phyloP scores from a whole-genome alignment of 2,888 invertebrate genomes.

The Cybosia mesomella region DNA sequence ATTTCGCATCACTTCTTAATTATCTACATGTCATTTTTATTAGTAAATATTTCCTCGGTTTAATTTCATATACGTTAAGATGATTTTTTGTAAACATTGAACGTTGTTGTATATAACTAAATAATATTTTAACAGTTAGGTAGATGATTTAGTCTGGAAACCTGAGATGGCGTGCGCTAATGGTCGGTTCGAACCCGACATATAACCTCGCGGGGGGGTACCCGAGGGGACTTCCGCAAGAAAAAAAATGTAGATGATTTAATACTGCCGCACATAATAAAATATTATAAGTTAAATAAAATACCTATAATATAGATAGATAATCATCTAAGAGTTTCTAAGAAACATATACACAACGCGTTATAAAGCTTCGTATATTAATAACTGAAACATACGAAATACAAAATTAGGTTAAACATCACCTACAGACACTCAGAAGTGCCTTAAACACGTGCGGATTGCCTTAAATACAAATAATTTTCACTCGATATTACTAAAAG shows the following conservation, averaged over 20 bases:
- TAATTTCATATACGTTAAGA: background rate
- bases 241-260: too few relatives aligned
- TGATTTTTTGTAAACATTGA: background rate
- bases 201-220: too few relatives aligned
- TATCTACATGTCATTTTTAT: slow-evolving; percentile 38
- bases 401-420: slow-evolving; percentile 54
- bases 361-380: slow-evolving; percentile 53
- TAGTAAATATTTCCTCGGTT: slow-evolving; percentile 15
- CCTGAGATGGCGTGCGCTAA: too few relatives aligned
- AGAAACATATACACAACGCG: slow-evolving; percentile 33
- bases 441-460: slow-evolving; percentile 56
- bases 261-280: background rate
- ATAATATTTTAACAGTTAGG: background rate
- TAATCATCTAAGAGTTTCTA: slow-evolving; percentile 28
- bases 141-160: too few relatives aligned
- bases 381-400: slow-evolving; percentile 50
- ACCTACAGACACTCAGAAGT: slow-evolving; percentile 30
- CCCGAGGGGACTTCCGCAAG: too few relatives aligned
- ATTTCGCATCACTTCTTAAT: slow-evolving; percentile 38
- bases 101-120: background rate
- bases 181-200: too few relatives aligned
- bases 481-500: slow-evolving; percentile 58
- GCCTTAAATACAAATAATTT: slow-evolving; percentile 62
- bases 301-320: slow-evolving; percentile 14
- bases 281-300: background rate